A percentile compares a stretch with the other conserved stretches of the same genome.
These are phyloP conservation scores for Melitaea athalia DNA, from an alignment of 2,888 invertebrate genomes.

Conservation along the genomic window DNA sequence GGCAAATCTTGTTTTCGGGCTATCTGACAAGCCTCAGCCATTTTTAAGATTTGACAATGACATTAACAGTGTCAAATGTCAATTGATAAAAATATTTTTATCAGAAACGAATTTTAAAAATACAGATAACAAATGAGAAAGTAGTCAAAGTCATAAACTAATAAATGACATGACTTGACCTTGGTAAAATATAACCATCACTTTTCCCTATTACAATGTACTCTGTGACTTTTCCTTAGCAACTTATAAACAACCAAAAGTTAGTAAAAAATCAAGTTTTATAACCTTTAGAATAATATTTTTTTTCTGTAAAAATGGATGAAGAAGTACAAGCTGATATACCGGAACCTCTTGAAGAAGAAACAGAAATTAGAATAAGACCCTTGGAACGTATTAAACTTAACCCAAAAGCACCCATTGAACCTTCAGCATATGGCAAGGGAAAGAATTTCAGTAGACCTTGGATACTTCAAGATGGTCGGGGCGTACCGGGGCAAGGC, in stretches of 20 bases:
- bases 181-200: too few species aligned
- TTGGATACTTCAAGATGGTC: constrained; percentile 76
- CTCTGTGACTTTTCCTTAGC: too few species aligned
- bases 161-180: too few species aligned
- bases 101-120: not conserved
- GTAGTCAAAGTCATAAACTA: too few species aligned
- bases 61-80: too few species aligned
- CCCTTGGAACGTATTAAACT: constrained; percentile 66
- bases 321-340: constrained; percentile 67
- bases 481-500: constrained; percentile 59
- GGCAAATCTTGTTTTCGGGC: constrained; percentile 92
- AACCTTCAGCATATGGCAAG: constrained; percentile 69
- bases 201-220: too few species aligned
- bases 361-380: constrained; percentile 61
- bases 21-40: constrained; percentile 62
- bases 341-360: constrained; percentile 55
- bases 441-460: constrained; percentile 67
- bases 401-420: constrained; percentile 68
- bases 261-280: not conserved
- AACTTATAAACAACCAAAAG: constrained; percentile 10
- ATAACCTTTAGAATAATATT: constrained; percentile 6
- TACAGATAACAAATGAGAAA: not conserved
- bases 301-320: constrained; percentile 41
- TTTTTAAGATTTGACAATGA: constrained; percentile 45
- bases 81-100: not conserved